phyloP scores from a whole-genome alignment of 2,113 vertebrate species.

The Benthochromis sp. region DNA sequence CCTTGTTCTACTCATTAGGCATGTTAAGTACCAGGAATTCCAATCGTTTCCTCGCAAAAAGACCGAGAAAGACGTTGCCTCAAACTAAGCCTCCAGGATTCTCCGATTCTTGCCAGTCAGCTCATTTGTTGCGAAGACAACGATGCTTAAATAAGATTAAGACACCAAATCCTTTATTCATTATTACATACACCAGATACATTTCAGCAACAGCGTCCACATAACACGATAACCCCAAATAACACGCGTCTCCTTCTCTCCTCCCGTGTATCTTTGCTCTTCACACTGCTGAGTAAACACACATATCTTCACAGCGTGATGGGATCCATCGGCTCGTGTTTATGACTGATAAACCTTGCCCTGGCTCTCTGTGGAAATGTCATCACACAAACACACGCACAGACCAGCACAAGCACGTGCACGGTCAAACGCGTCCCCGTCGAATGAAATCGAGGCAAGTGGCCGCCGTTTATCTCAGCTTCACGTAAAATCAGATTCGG shows the following conservation, averaged over 20 bases:
- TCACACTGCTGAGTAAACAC: slow-evolving; percentile 68
- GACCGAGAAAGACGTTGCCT: slow-evolving; percentile 29
- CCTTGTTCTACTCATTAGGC: slow-evolving; percentile 45
- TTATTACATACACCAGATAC: not conserved
- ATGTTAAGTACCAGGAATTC: slow-evolving; percentile 60
- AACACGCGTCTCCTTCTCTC: not conserved
- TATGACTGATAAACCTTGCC: slow-evolving; percentile 71
- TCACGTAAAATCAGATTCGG: not conserved
- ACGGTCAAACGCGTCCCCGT: not conserved
- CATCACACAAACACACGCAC: slow-evolving; percentile 1
- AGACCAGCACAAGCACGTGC: not conserved
- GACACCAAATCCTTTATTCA: not conserved
- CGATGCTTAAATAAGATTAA: not conserved
- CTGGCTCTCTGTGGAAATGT: slow-evolving; percentile 46
- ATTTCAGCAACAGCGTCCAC: slow-evolving; percentile 1
- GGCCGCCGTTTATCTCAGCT: not conserved
- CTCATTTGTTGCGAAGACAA: slow-evolving; percentile 11
- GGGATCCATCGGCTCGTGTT: slow-evolving; percentile 57
- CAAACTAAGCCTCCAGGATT: slow-evolving; percentile 30
- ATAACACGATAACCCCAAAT: slow-evolving; percentile 15
- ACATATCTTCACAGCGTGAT: slow-evolving; percentile 43
- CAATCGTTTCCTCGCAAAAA: slow-evolving; percentile 53
- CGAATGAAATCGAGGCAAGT: not conserved
- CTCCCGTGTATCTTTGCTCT: slow-evolving; percentile 38
- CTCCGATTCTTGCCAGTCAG: slow-evolving; percentile 6